Evolutionary conservation across 2,888 invertebrate species (phyloP), one percentile per base, ranked within the genome.

Genomic region (Platerodrilus igneus): DNA sequence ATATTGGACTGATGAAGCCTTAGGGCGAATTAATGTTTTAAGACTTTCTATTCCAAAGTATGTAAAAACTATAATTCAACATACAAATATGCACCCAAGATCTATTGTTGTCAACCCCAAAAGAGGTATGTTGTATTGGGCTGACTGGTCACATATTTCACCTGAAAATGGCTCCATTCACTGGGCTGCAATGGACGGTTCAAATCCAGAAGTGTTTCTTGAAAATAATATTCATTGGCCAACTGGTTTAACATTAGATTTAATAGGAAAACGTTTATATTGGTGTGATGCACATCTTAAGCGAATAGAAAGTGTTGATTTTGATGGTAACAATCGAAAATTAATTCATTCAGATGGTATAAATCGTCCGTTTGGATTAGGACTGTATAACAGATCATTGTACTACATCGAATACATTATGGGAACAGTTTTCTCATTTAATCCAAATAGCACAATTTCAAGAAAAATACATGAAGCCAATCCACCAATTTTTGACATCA

Each of bases 1-100:
- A 39, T 93, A 86, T 70, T 91, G 89, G 86, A 84, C 86, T 33
- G 86, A 86, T 67, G 79, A 79, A 63, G 79, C 78, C 36, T 69
- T 79, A 49, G 78, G 81, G 38, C 74, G 74, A 33, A 75, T 91
- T 47, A 78, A 74, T 55, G 87, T 85, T 19, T 78, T 83, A 26
- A 77, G 76, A 19, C 62, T 88, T 41, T 71, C 72, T 16, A 76
- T 78, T 56, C 67, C 77, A 21, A 70, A 69, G 31, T 66, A 74
- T 39, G 64, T 73, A 5, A 74, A 74, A 53, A 76, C 76, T 8
- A 65, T 87, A 10, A 66, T 79, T 9, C 66, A 72, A 25, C 77
- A 75, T 11, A 69, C 61, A 55, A 70, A 71, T 60, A 71, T 63
- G 59, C 76, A 78, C 74, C 78, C 79, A 57, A 66, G 57, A 4